A percentile compares a stretch with the other conserved stretches of the same genome.
phyloP scores from a whole-genome alignment of 37 sponge, comb jelly and placozoan species.

The Mnemiopsis leidyi region DNA sequence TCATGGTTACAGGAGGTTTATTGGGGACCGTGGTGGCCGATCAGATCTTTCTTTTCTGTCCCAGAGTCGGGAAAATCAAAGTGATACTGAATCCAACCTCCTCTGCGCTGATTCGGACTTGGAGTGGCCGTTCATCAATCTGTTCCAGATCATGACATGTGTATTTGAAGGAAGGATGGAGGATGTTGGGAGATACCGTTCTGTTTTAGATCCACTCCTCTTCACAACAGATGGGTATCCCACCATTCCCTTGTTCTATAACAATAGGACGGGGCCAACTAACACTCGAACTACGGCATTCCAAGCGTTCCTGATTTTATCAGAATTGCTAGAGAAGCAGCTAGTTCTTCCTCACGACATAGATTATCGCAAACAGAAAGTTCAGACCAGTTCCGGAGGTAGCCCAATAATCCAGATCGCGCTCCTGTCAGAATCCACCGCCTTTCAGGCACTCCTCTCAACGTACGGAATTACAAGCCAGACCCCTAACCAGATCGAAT shows the following conservation, averaged over 20 bases:
- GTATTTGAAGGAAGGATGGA: slow-evolving; percentile 22
- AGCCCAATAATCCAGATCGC: slow-evolving; percentile 82
- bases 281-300: not conserved
- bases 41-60: not conserved
- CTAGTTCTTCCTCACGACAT: not conserved
- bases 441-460: slow-evolving; percentile 86
- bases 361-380: not conserved
- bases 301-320: not conserved
- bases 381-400: slow-evolving; percentile 7
- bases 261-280: not conserved
- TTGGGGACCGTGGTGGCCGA: not conserved
- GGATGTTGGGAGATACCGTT: not conserved
- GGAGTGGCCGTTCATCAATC: not conserved
- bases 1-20: slow-evolving; percentile 20
- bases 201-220: not conserved
- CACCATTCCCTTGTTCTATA: not conserved
- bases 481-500: slow-evolving; percentile 85
- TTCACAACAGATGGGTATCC: not conserved
- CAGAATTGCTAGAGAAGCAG: slow-evolving; percentile 3
- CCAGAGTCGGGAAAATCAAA: not conserved
- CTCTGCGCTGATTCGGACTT: not conserved
- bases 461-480: slow-evolving; percentile 88
- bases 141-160: not conserved
- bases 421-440: slow-evolving; percentile 76
- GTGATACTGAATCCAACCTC: not conserved